These are phyloP conservation scores for Carpatolechia fugitivella DNA, from an alignment of 2,888 invertebrate species.

Conservation along the genomic window DNA sequence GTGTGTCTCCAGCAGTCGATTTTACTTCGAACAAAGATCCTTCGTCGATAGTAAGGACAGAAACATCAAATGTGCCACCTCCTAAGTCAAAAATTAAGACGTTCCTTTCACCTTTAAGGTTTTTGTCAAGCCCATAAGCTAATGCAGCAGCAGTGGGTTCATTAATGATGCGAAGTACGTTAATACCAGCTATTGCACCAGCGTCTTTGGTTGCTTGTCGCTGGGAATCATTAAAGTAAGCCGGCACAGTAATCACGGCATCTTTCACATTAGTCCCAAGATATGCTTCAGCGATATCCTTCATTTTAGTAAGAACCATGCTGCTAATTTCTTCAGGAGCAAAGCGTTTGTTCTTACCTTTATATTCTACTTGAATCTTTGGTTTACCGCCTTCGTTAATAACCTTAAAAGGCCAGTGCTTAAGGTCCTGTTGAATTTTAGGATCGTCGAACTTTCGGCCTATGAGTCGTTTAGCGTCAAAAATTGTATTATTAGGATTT, in stretches of 20 bases:
- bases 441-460: conserved; percentile 87
- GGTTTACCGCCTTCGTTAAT: conserved; percentile 82
- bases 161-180: conserved; percentile 89
- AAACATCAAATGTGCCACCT: conserved; percentile 88
- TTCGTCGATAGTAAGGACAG: conserved; percentile 89
- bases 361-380: conserved; percentile 82
- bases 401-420: conserved; percentile 91
- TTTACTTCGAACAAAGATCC: conserved; percentile 88
- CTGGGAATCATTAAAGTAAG: conserved; percentile 87
- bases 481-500: conserved; percentile 87
- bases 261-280: conserved; percentile 82
- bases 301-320: conserved; percentile 79
- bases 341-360: conserved; percentile 81
- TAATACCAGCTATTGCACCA: conserved; percentile 85
- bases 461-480: conserved; percentile 90
- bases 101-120: conserved; percentile 81
- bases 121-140: conserved; percentile 84
- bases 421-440: conserved; percentile 87
- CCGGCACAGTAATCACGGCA: conserved; percentile 89
- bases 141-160: conserved; percentile 89
- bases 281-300: conserved; percentile 85
- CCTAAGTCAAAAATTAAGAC: conserved; percentile 83
- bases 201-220: conserved; percentile 90
- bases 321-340: conserved; percentile 85
- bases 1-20: conserved; percentile 91